phyloP scores from a whole-genome alignment of 2,888 invertebrate genomes.

The Apotomis capreana region DNA sequence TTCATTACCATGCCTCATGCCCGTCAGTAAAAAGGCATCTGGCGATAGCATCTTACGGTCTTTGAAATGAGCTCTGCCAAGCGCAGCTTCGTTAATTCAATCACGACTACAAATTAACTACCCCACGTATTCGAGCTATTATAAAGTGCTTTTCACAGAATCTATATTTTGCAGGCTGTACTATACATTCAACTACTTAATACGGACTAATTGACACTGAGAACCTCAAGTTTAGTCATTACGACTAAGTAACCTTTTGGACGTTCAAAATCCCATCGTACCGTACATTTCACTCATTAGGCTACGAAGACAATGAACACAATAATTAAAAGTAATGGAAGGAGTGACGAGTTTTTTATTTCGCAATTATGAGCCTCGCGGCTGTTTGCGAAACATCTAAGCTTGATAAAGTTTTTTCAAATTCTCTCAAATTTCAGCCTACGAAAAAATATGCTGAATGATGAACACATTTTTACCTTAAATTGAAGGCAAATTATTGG shows the following conservation, averaged over 20 bases:
- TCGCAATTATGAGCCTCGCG: constrained; percentile 4
- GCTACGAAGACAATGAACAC: not conserved
- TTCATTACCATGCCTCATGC: constrained; percentile 51
- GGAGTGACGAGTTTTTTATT: constrained; percentile 13
- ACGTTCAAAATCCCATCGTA: too few species aligned
- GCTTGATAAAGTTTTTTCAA: constrained; percentile 3
- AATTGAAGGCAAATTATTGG: constrained; percentile 47
- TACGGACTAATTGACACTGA: not conserved
- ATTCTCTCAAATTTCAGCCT: not conserved
- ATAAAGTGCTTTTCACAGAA: constrained; percentile 12
- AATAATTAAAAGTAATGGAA: constrained; percentile 1
- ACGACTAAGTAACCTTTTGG: too few species aligned
- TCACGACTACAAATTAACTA: constrained; percentile 72
- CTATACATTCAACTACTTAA: not conserved
- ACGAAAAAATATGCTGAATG: not conserved
- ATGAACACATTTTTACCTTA: constrained; percentile 31
- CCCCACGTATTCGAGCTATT: constrained; percentile 53
- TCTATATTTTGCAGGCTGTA: not conserved
- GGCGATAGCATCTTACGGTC: constrained; percentile 62
- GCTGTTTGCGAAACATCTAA: not conserved
- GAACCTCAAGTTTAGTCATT: too few species aligned
- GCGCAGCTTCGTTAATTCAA: constrained; percentile 70
- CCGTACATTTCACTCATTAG: too few species aligned
- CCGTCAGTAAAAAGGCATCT: constrained; percentile 54
- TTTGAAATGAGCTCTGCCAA: constrained; percentile 62